Base-by-base conservation (phyloP, 2,888 invertebrate genomes). In the Dicycla oo region DNA sequence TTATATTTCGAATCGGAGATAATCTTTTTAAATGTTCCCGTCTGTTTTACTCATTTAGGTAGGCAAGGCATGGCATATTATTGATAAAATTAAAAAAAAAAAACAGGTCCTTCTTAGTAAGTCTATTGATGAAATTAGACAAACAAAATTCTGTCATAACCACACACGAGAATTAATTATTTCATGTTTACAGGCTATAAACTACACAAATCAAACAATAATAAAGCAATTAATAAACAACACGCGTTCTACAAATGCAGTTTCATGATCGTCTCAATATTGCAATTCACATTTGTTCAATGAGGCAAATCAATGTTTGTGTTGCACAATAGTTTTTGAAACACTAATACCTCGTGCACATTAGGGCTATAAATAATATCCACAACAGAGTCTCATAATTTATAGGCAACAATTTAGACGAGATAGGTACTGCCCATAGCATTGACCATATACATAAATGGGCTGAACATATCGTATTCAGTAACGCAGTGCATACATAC, bases 201-300 rank as follows among this genome's bases (percentile, higher is more conserved):
- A 57, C 45, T 30, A 47, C 26, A 26, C 7, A 43, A 66, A 67
- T 57, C 68, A 49, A 54, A 54, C 20, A 57, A 26, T 54, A 74
- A 77, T 54, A 60, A 69, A 69, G 54, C 43, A 56, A 77, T 77
- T 61, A 15, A 61, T 60, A 61, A 77, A 23, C 45, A 69, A 69
- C 38, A 58, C 23, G 45, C 30, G 51, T 51, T 30, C 56, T 45
- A 75, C 38, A 64, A 60, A 64, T 43, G 30, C 30, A n/a, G 26
- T 40, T 47, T 47, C 47, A 54, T 62, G 49, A 45, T 51, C 18
- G 40, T 49, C n/a, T 53, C 26, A 67, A 47, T 54, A 45, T 67
- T 61, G 38, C 54, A 64, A 60, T 20, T 40, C 30, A 45, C 51
- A 75, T 26, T 54, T 47, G 40, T 65, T 57, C 58, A 77, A 34